Conservation (phyloP, 2,888 invertebrate species). For the Dryococelus australis region DNA sequence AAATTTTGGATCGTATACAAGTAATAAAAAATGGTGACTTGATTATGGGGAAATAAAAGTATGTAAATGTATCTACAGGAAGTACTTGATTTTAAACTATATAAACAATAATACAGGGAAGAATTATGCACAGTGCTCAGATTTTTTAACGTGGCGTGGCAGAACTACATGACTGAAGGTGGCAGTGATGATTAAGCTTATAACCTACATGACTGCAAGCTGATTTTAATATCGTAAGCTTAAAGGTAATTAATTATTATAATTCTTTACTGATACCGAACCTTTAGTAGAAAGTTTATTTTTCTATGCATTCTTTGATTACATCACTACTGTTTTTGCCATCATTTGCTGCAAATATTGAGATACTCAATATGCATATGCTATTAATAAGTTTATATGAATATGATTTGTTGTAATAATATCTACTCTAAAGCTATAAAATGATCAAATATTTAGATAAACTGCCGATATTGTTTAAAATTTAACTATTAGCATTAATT, state of each 20-base stretch:
- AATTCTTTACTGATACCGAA: not conserved
- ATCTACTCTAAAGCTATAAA: not conserved
- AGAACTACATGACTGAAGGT: not conserved
- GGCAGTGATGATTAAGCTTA: conserved; percentile 1
- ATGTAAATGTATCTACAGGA: too few relatives aligned
- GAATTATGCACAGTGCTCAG: not conserved
- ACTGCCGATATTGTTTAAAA: conserved; percentile 8
- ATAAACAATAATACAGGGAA: not conserved
- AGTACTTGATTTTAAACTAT: too few relatives aligned
- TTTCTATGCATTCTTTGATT: not conserved
- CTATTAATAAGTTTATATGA: not conserved
- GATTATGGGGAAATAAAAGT: too few relatives aligned
- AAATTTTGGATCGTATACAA: not conserved
- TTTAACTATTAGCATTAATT: not conserved
- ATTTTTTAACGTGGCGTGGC: not conserved
- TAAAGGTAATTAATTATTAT: conserved; percentile 5
- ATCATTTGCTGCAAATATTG: not conserved
- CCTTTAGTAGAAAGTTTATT: conserved; percentile 1
- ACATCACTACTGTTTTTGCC: not conserved
- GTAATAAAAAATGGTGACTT: too few relatives aligned
- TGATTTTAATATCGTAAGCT: not conserved
- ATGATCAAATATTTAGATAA: not conserved
- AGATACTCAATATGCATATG: not conserved
- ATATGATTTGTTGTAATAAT: not conserved
- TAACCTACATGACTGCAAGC: not conserved